Percentiles rank a stretch among this genome's conserved stretches.
Conservation (phyloP, 2,888 invertebrate genomes). For the Aspidapion aeneum region DNA sequence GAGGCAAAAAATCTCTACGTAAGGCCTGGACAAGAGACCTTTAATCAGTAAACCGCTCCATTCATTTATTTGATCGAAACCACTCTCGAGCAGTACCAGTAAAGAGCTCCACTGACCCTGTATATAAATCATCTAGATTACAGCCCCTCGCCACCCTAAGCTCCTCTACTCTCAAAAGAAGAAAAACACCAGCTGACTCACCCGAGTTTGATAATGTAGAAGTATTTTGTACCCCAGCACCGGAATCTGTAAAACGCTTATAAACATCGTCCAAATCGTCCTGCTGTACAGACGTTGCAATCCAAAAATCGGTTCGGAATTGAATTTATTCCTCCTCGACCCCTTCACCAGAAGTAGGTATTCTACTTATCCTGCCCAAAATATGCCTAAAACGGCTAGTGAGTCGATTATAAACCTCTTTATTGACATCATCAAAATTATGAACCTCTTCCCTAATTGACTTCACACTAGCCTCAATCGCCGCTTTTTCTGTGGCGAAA, state of each 20-base stretch:
- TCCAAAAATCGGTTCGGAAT: neutral
- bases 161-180: conserved; percentile 16
- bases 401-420: neutral
- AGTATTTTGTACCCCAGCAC: too few species aligned
- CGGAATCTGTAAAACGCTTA: too few species aligned
- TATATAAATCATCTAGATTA: conserved; percentile 8
- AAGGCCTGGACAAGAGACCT: conserved; percentile 6
- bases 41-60: conserved; percentile 10
- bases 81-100: conserved; percentile 9
- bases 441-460: neutral
- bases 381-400: neutral
- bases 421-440: neutral
- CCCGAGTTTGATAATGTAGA: too few species aligned
- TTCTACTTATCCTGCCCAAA: neutral
- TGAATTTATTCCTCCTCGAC: neutral
- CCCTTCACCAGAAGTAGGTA: neutral
- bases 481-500: neutral
- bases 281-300: neutral
- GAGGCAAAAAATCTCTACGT: conserved; percentile 10
- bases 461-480: neutral
- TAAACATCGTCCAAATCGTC: too few species aligned
- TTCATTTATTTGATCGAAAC: too few species aligned
- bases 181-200: too few species aligned
- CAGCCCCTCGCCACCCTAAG: conserved; percentile 14
- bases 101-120: conserved; percentile 12